A percentile compares a stretch with the other conserved stretches of the same genome.
Conservation (phyloP, 2,888 invertebrate species). For the Ormia ochracea region DNA sequence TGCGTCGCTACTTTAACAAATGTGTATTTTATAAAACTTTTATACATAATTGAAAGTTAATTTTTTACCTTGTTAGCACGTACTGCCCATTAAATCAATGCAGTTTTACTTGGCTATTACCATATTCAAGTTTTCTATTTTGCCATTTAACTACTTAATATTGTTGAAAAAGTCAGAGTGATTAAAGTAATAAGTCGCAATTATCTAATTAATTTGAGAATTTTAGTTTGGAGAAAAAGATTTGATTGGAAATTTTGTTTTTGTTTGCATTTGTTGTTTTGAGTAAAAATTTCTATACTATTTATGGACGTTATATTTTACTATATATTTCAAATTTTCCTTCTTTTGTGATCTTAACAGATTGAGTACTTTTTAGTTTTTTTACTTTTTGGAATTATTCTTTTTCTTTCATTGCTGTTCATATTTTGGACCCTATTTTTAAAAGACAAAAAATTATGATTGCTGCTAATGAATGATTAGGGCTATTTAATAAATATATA, state of each 20-base stretch:
- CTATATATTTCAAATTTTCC: slow-evolving; percentile 39
- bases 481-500: neutral
- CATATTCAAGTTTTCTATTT: neutral
- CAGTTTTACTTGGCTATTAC: slow-evolving; percentile 4
- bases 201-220: slow-evolving; percentile 16
- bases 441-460: slow-evolving; percentile 10
- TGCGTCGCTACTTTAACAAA: neutral
- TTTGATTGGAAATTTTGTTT: too few relatives aligned
- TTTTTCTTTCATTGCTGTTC: slow-evolving; percentile 21
- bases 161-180: slow-evolving; percentile 34
- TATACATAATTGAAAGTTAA: slow-evolving; percentile 22
- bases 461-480: neutral
- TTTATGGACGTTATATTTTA: slow-evolving; percentile 60
- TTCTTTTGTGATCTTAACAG: slow-evolving; percentile 2
- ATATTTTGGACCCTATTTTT: slow-evolving; percentile 58
- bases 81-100: neutral
- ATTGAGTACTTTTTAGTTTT: neutral
- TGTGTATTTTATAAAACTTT: slow-evolving; percentile 69
- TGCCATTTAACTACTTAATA: neutral
- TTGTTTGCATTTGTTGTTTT: slow-evolving; percentile 15
- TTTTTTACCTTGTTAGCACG: neutral
- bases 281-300: slow-evolving; percentile 49
- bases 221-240: slow-evolving; percentile 24
- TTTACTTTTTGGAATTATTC: neutral
- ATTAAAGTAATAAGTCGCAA: slow-evolving; percentile 54